These are phyloP conservation scores for Gymnocheta viridis DNA, from an alignment of 2,888 invertebrate species.

Conservation along the genomic window DNA sequence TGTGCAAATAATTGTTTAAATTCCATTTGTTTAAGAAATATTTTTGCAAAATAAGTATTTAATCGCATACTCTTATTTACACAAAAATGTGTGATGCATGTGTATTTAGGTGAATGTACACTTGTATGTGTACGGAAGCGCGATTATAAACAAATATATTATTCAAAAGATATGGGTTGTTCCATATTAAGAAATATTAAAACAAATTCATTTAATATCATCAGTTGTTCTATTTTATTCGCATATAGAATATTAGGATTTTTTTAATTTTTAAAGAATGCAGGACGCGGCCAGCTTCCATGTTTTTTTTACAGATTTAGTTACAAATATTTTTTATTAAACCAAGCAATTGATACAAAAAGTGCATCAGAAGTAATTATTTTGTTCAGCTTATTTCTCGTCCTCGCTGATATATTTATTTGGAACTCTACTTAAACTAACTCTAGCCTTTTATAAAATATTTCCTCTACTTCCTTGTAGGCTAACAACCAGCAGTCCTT, in stretches of 20 bases:
- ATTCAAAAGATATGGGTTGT: background rate
- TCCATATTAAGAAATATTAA: background rate
- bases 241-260: background rate
- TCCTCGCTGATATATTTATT: too few species aligned
- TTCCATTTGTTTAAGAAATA: constrained; percentile 13
- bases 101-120: background rate
- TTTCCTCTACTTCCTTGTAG: background rate
- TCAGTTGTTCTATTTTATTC: too few species aligned
- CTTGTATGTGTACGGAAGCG: background rate
- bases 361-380: too few species aligned
- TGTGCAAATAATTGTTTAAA: constrained; percentile 25
- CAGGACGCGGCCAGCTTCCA: too few species aligned
- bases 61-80: background rate
- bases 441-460: background rate
- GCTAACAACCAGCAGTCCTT: background rate
- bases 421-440: too few species aligned
- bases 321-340: too few species aligned
- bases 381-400: too few species aligned
- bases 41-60: background rate
- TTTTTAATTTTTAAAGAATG: background rate
- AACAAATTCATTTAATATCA: background rate
- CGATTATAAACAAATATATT: constrained; percentile 1
- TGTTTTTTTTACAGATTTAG: too few species aligned
- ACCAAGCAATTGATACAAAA: too few species aligned
- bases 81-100: background rate